These are phyloP conservation scores for Shinisaurus crocodilurus DNA, from an alignment of 2,113 vertebrate genomes.

Conservation along the genomic window DNA sequence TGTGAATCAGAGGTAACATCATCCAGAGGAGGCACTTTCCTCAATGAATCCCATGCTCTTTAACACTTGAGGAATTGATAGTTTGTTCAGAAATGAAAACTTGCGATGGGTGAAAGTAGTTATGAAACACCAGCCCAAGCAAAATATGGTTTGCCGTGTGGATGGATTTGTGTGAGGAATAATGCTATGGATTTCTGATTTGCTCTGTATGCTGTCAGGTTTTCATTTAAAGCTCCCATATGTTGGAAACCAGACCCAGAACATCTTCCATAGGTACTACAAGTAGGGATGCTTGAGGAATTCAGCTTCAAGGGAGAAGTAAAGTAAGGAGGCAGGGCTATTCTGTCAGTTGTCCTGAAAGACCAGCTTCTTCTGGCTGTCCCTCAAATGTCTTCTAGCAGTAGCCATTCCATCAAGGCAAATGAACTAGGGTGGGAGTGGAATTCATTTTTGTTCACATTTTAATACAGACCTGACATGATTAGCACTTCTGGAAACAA, in stretches of 20 bases:
- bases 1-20: too few species aligned
- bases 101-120: background rate
- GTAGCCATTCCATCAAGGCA: background rate
- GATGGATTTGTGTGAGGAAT: too few species aligned
- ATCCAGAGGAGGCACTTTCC: background rate
- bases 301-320: slow-evolving; percentile 62
- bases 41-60: background rate
- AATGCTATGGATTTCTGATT: too few species aligned
- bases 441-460: background rate
- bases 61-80: background rate
- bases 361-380: background rate
- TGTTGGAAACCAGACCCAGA: too few species aligned
- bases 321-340: too few species aligned
- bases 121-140: background rate
- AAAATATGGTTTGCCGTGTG: too few species aligned
- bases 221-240: too few species aligned
- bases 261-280: background rate
- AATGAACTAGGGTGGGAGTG: background rate
- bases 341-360: background rate
- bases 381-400: background rate
- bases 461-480: too few species aligned
- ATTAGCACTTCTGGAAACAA: too few species aligned
- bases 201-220: too few species aligned
- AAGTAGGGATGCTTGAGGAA: background rate
- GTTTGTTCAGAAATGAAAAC: background rate